phyloP scores from a whole-genome alignment of 1,140 invertebrate genomes.

The Drosophila sechellia region DNA sequence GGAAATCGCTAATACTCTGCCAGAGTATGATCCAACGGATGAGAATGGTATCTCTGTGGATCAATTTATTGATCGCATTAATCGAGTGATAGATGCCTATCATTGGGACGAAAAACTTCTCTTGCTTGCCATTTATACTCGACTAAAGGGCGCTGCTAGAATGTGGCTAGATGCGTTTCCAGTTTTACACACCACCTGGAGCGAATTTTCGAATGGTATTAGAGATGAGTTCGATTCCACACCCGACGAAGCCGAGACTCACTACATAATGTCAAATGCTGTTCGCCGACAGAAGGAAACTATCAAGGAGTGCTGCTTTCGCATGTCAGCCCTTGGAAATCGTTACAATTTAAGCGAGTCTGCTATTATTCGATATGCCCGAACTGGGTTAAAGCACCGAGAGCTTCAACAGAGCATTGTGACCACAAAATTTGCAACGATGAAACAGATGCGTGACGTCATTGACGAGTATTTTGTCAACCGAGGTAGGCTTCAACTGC shows the following conservation, averaged over 20 bases:
- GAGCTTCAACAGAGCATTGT: no score
- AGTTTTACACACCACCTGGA: background rate
- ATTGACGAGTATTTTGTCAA: no score
- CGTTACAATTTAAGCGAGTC: no score
- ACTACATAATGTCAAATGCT: no score
- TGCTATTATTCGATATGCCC: no score
- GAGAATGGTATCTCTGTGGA: background rate
- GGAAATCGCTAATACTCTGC: background rate
- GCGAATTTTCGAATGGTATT: background rate
- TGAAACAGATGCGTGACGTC: no score
- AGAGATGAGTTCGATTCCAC: background rate
- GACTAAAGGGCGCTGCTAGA: background rate
- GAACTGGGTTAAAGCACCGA: no score
- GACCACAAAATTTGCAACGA: no score
- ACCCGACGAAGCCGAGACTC: background rate
- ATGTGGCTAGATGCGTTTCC: background rate
- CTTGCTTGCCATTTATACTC: background rate
- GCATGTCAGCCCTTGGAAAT: no score
- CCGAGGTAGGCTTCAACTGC: no score
- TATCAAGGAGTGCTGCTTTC: no score
- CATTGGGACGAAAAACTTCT: constrained; percentile 4
- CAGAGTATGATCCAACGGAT: background rate
- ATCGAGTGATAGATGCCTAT: constrained; percentile 1
- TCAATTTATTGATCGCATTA: background rate
- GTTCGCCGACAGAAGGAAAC: no score